Evolutionary conservation across 2,113 vertebrate species (phyloP).

Genomic region (Reinhardtius hippoglossoides): DNA sequence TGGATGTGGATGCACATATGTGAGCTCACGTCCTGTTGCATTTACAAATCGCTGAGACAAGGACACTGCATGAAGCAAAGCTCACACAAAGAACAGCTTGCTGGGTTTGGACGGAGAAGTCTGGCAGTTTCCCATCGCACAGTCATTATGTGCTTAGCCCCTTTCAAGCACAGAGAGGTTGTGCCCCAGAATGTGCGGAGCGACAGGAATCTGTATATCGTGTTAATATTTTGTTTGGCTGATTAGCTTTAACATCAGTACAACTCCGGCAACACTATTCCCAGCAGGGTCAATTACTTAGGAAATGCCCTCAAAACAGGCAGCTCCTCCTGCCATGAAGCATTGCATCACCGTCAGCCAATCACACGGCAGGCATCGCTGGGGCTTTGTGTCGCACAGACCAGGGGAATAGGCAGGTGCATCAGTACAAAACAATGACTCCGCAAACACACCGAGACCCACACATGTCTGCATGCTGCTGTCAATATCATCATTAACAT

Average conservation of each 20-base stretch:
- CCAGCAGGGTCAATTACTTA: constrained; percentile 75
- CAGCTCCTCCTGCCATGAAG: constrained; percentile 64
- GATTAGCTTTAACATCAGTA: constrained; percentile 49
- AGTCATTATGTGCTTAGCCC: constrained; percentile 26
- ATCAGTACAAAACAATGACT: constrained; percentile 52
- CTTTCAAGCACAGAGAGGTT: constrained; percentile 17
- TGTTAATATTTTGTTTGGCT: constrained; percentile 50
- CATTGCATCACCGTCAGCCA: constrained; percentile 83
- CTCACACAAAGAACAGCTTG: constrained; percentile 40
- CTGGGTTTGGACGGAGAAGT: constrained; percentile 24
- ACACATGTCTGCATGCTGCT: constrained; percentile 29
- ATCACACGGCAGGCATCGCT: constrained; percentile 66
- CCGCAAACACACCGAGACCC: constrained; percentile 26
- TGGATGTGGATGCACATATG: constrained; percentile 34
- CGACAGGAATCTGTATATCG: constrained; percentile 13
- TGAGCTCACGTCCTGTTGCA: constrained; percentile 11
- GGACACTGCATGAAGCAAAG: constrained; percentile 33
- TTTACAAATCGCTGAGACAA: constrained; percentile 41
- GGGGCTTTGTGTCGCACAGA: constrained; percentile 72
- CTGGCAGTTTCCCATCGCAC: constrained; percentile 42
- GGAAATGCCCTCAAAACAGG: constrained; percentile 71
- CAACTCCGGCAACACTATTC: constrained; percentile 53
- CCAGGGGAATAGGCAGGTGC: constrained; percentile 76
- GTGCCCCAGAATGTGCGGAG: constrained; percentile 11
- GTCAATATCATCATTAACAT: constrained; percentile 29